Evolutionary conservation across 1,140 invertebrate species (phyloP).

Genomic region (Drosophila athabasca): DNA sequence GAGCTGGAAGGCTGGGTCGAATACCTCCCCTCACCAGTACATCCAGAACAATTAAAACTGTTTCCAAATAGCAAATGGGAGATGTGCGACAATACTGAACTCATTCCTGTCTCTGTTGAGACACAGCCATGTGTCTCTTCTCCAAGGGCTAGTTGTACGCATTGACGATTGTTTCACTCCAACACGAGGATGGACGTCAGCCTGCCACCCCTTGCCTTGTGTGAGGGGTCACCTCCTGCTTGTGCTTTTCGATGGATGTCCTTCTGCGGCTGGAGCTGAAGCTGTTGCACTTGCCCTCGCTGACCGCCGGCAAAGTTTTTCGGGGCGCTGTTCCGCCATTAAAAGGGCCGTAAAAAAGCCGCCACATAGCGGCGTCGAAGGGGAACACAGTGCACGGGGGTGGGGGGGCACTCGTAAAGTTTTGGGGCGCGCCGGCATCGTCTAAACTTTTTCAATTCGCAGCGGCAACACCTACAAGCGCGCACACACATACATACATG

Average conservation of each 20-base stretch:
- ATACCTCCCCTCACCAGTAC: too few relatives aligned
- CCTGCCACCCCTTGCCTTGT: constrained; percentile 20
- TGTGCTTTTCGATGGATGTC: too few relatives aligned
- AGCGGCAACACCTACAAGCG: constrained; percentile 66
- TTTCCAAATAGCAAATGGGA: too few relatives aligned
- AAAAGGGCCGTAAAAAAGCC: constrained; percentile 73
- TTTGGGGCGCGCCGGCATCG: constrained; percentile 41
- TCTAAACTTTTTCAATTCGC: constrained; percentile 80
- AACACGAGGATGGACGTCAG: neutral
- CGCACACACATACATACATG: constrained; percentile 26
- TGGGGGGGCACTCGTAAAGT: constrained; percentile 58
- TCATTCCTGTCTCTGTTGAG: too few relatives aligned
- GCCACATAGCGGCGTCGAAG: constrained; percentile 2
- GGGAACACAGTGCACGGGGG: constrained; percentile 24
- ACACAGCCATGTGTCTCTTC: too few relatives aligned
- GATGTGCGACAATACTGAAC: too few relatives aligned
- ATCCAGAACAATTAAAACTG: too few relatives aligned
- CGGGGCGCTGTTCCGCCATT: constrained; percentile 57
- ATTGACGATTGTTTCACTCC: too few relatives aligned
- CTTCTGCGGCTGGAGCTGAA: neutral
- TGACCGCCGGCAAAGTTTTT: constrained; percentile 70
- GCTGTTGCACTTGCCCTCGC: constrained; percentile 39
- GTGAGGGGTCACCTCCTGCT: neutral
- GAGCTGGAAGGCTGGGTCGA: too few relatives aligned
- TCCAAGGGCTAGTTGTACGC: too few relatives aligned